These are phyloP conservation scores for Cephalopholis sonnerati DNA, from an alignment of 2,113 vertebrate species.

Conservation along the genomic window DNA sequence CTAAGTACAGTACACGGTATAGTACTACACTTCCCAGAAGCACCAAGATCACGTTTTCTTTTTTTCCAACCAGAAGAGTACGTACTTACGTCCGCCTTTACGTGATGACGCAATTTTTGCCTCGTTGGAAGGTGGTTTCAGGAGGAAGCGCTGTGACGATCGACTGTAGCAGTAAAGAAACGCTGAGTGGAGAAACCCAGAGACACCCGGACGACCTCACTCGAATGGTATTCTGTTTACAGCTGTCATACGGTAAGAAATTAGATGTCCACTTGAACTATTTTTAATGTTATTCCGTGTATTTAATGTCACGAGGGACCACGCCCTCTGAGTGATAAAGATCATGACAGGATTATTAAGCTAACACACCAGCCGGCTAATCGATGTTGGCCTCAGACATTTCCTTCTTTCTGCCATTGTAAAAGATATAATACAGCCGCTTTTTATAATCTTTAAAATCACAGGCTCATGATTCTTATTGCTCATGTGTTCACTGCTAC, in stretches of 20 bases:
- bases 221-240: constrained; percentile 39
- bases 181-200: not conserved
- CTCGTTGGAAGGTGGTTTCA: constrained; percentile 86
- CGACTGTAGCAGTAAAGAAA: constrained; percentile 17
- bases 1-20: not conserved
- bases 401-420: not conserved
- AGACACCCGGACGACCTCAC: constrained; percentile 30
- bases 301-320: constrained; percentile 32
- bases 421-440: not conserved
- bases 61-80: not conserved
- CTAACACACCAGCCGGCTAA: not conserved
- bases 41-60: not conserved
- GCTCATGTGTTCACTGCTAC: not conserved
- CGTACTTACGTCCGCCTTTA: constrained; percentile 45
- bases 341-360: constrained; percentile 4
- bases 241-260: constrained; percentile 67
- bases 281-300: not conserved
- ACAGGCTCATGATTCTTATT: not conserved
- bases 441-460: not conserved
- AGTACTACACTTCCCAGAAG: too few species aligned
- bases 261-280: accelerated
- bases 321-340: constrained; percentile 38
- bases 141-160: constrained; percentile 61
- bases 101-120: constrained; percentile 86
- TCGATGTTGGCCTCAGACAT: not conserved